A percentile compares a stretch with the other conserved stretches of the same genome.
Conservation (phyloP, 2,888 invertebrate genomes). For the Drosophila rellima region DNA sequence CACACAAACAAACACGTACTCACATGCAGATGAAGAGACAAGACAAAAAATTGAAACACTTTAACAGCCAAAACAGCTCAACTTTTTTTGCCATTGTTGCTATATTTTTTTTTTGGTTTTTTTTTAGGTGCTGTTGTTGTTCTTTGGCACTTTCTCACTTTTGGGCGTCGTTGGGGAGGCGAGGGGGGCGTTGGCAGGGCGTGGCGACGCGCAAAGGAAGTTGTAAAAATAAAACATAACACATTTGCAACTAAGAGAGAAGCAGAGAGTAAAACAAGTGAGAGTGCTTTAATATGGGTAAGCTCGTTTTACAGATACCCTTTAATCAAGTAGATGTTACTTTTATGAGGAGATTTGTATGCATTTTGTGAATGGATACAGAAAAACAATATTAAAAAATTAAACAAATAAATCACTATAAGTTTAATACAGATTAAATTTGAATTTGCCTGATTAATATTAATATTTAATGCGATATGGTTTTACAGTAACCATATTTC, state of each 20-base stretch:
- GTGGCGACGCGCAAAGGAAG: slow-evolving; percentile 57
- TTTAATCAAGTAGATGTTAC: background rate
- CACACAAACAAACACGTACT: slow-evolving; percentile 24
- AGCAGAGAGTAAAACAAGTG: slow-evolving; percentile 21
- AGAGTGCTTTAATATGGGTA: background rate
- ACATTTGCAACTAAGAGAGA: slow-evolving; percentile 71
- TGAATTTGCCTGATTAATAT: no score
- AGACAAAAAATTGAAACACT: slow-evolving; percentile 77
- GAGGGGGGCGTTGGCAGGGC: slow-evolving; percentile 4
- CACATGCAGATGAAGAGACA: slow-evolving; percentile 66
- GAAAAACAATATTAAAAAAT: no score
- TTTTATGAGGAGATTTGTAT: no score
- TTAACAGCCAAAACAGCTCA: slow-evolving; percentile 66
- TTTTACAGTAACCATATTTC: no score
- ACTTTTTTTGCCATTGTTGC: slow-evolving; percentile 24
- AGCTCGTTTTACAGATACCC: background rate
- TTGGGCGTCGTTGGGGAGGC: slow-evolving; percentile 20
- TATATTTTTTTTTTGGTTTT: slow-evolving; percentile 8
- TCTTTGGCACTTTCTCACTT: slow-evolving; percentile 75
- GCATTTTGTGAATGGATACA: no score
- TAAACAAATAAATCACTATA: no score
- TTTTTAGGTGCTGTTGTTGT: slow-evolving; percentile 37
- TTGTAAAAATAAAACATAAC: slow-evolving; percentile 80
- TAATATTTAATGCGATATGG: no score
- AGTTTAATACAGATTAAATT: no score